phyloP scores from a whole-genome alignment of 2,888 invertebrate genomes.

The Dascillus cervinus region DNA sequence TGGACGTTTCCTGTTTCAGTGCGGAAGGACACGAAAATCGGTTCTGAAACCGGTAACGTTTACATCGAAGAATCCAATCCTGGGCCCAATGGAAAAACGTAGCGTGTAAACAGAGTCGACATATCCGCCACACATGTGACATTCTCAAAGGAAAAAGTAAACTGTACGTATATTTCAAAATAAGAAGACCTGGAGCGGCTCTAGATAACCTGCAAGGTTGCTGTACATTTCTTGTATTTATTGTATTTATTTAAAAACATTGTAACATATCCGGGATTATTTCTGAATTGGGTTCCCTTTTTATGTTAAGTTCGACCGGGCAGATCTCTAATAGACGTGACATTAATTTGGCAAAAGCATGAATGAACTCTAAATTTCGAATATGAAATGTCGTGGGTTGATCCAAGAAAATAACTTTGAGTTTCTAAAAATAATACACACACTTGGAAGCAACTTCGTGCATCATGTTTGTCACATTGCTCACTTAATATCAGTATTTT shows the following conservation, averaged over 20 bases:
- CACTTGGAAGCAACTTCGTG: too few relatives aligned
- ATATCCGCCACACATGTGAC: slow-evolving; percentile 17
- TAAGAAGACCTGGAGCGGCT: too few relatives aligned
- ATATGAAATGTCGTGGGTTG: slow-evolving; percentile 12
- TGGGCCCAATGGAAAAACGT: slow-evolving; percentile 26
- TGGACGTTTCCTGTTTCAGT: slow-evolving; percentile 35
- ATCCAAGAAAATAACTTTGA: too few relatives aligned
- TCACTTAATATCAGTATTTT: too few relatives aligned
- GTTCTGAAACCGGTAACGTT: slow-evolving; percentile 39
- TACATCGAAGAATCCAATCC: slow-evolving; percentile 40
- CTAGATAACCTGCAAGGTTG: too few relatives aligned
- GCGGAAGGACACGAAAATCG: slow-evolving; percentile 40
- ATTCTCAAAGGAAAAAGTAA: too few relatives aligned
- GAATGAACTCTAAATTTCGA: slow-evolving; percentile 14
- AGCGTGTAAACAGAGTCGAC: slow-evolving; percentile 14
- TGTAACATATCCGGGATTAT: slow-evolving; percentile 9
- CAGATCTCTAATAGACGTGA: too few relatives aligned
- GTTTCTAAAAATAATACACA: too few relatives aligned
- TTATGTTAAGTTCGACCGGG: slow-evolving; percentile 10
- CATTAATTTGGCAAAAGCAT: slow-evolving; percentile 15
- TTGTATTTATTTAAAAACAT: slow-evolving; percentile 7
- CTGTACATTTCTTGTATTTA: too few relatives aligned
- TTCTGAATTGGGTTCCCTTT: slow-evolving; percentile 9
- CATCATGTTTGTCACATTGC: too few relatives aligned
- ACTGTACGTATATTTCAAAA: too few relatives aligned